A percentile compares a stretch with the other conserved stretches of the same genome.
These are phyloP conservation scores for Ambastaia sidthimunki DNA, from an alignment of 2,797 vertebrate species.

Conservation along the genomic window DNA sequence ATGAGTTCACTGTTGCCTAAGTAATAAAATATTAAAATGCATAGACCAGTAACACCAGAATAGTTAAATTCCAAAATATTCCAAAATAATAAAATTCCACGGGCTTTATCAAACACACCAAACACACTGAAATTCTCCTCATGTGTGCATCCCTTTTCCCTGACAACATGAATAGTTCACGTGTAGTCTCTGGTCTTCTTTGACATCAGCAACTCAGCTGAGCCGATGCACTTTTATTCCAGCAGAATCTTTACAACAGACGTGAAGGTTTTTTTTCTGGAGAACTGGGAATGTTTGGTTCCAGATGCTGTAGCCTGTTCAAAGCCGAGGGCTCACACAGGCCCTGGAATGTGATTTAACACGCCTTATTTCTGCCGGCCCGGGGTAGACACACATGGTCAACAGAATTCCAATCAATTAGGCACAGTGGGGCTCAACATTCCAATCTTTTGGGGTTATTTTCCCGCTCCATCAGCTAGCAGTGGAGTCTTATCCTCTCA, in stretches of 20 bases:
- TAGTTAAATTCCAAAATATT: too few relatives aligned
- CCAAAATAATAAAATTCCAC: background rate
- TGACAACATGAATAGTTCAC: slow-evolving; percentile 2
- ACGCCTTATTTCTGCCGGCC: slow-evolving; percentile 51
- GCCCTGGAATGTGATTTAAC: slow-evolving; percentile 57
- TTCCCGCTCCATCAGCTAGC: slow-evolving; percentile 62
- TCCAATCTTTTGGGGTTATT: slow-evolving; percentile 67
- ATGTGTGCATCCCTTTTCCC: background rate
- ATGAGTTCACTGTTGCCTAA: background rate
- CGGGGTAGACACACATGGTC: slow-evolving; percentile 58
- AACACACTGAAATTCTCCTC: background rate
- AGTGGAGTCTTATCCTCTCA: slow-evolving; percentile 61
- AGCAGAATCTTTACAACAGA: slow-evolving; percentile 6
- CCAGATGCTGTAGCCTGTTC: slow-evolving; percentile 35
- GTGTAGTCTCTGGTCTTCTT: slow-evolving; percentile 9
- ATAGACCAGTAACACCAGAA: background rate
- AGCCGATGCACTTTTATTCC: slow-evolving; percentile 18
- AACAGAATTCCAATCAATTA: slow-evolving; percentile 74
- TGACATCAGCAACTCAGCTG: slow-evolving; percentile 16
- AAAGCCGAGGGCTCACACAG: slow-evolving; percentile 45
- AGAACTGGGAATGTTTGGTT: slow-evolving; percentile 13
- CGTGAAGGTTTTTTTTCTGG: slow-evolving; percentile 4
- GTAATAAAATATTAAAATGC: background rate
- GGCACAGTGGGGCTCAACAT: slow-evolving; percentile 71
- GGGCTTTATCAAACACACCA: background rate